Evolutionary conservation across 2,888 invertebrate genomes (phyloP), one percentile per base, ranked within the genome.

Genomic region (Dyspetes luteomarginatus): DNA sequence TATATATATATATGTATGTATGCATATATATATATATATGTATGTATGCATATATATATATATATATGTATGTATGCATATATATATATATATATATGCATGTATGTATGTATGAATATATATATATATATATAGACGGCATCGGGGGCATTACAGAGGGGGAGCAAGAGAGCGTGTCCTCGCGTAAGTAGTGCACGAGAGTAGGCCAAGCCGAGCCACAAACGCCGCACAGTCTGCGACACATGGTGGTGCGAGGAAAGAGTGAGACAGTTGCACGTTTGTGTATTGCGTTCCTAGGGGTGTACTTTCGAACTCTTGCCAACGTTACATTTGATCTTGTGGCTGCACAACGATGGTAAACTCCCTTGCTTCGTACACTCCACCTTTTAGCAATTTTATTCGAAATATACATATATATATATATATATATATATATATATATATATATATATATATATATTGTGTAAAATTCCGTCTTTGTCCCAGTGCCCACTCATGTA

Each of bases 101-200:
- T 15, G 4, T n/a, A 12, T 9, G 4, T n/a, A n/a, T n/a, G n/a
- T n/a, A n/a, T n/a, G n/a, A n/a, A 28, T 28, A 45, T 73, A 55
- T 68, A 36, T 64, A 22, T 7, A 36, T 36, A 36, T 3, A 3
- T 36, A 36, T 36, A 36, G 9, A 12, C 12, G 36, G 36, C 9
- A 17, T 55, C 9, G 65, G n/a, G 28, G 50, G 43, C 5, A 24
- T 26, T 56, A 45, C 67, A 45, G 58, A 17, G 50, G 36, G 24
- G 79, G 58, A 52, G 17, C 60, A 48, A 65, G 45, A 45, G 56
- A 41, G 76, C 45, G 69, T 68, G 80, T 76, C 80, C 80, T 80
- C 76, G 80, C 30, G 26, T 62, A 80, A 80, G 76, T 80, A 76
- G 80, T 72, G 71, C 80, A 80, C 72, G 67, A 62, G 80, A 80